Conservation (phyloP, 2,113 vertebrate species). For the Ciconia stormi region DNA sequence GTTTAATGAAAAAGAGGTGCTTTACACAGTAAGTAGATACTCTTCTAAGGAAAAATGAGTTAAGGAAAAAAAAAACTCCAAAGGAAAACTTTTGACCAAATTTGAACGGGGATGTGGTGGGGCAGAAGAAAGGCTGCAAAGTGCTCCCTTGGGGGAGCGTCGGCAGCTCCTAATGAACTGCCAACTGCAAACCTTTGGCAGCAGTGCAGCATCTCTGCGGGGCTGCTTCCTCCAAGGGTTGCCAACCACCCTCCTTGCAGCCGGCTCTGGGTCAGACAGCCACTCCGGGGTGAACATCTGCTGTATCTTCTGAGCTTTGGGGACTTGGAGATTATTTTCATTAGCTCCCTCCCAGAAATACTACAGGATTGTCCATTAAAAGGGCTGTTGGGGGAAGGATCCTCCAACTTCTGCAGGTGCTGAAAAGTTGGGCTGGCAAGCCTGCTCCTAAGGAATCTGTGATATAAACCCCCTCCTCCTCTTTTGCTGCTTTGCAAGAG, state of each 20-base stretch:
- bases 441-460: background rate
- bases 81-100: background rate
- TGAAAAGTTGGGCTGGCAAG: background rate
- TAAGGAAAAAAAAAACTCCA: fast-evolving
- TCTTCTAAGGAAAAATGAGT: background rate
- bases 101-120: background rate
- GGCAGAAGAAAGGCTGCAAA: background rate
- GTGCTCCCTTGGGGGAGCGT: fast-evolving
- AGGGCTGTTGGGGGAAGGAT: background rate
- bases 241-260: fast-evolving
- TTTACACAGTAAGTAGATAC: background rate
- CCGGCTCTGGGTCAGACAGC: background rate
- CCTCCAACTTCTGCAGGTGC: background rate
- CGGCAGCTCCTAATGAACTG: background rate
- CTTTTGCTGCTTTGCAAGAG: background rate
- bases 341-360: background rate
- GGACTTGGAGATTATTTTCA: background rate
- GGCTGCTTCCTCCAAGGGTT: fast-evolving
- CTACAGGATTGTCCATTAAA: background rate
- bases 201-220: fast-evolving
- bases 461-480: background rate
- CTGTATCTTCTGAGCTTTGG: background rate
- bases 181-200: background rate
- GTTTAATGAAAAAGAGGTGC: background rate
- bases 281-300: fast-evolving